Percentiles rank a stretch among this genome's conserved stretches.
phyloP scores from a whole-genome alignment of 2,888 invertebrate genomes.

The Trissolcus japonicus region DNA sequence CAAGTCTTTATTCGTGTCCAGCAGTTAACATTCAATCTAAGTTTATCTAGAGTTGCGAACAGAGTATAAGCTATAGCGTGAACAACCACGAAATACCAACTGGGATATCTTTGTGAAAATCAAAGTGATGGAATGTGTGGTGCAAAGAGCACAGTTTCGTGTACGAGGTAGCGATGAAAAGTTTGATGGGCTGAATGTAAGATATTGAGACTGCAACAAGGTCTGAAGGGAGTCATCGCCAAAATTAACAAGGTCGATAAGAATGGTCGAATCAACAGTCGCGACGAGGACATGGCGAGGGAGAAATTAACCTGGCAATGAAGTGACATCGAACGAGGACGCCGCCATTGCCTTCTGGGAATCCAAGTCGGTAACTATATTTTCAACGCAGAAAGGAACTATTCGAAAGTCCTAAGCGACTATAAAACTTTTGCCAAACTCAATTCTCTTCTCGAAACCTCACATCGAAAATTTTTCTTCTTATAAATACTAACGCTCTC shows the following conservation, averaged over 20 bases:
- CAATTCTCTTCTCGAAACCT: constrained; percentile 50
- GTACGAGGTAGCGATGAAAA: constrained; percentile 73
- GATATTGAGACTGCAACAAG: constrained; percentile 79
- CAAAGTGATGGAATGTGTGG: constrained; percentile 80
- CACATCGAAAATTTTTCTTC: constrained; percentile 46
- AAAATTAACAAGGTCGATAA: constrained; percentile 80
- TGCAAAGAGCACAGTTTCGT: constrained; percentile 73
- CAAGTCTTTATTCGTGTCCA: constrained; percentile 28
- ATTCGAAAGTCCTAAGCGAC: constrained; percentile 69
- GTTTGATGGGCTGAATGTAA: constrained; percentile 84
- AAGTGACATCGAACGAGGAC: constrained; percentile 81
- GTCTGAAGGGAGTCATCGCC: constrained; percentile 82
- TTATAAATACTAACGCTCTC: constrained; percentile 42
- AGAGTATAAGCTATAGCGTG: constrained; percentile 6
- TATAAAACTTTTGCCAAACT: constrained; percentile 58
- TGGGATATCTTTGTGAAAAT: constrained; percentile 84
- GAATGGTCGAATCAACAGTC: constrained; percentile 79
- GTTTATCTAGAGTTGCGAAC: constrained; percentile 19
- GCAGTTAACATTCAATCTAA: constrained; percentile 40
- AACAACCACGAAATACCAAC: constrained; percentile 66
- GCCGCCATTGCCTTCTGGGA: constrained; percentile 78
- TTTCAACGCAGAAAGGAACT: constrained; percentile 60
- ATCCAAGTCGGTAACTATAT: constrained; percentile 61
- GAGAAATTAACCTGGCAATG: constrained; percentile 79
- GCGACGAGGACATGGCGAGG: constrained; percentile 69